Percentiles rank a stretch among this genome's conserved stretches.
These are phyloP conservation scores for Manduca sexta DNA, from an alignment of 1,140 invertebrate genomes.

Conservation along the genomic window DNA sequence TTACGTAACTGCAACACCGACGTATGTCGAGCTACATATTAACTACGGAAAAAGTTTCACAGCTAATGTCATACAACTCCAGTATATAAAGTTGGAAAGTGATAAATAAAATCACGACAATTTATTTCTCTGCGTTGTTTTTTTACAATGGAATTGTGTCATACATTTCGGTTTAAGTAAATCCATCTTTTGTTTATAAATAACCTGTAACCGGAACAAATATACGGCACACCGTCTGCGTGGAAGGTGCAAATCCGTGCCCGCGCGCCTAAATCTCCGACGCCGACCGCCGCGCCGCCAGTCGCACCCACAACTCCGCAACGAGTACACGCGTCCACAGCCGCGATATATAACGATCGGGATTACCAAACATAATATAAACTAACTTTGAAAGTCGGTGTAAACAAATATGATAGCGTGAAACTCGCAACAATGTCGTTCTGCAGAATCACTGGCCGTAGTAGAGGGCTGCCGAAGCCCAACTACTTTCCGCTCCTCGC, in stretches of 20 bases:
- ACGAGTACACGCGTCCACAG: slow-evolving; percentile 36
- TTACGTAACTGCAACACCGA: background rate
- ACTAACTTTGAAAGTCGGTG: slow-evolving; percentile 23
- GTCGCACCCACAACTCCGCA: slow-evolving; percentile 37
- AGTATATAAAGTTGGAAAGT: background rate
- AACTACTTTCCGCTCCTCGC: slow-evolving; percentile 89
- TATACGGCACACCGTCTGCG: slow-evolving; percentile 61
- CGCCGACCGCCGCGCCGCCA: slow-evolving; percentile 26
- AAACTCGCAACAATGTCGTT: slow-evolving; percentile 75
- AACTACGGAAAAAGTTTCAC: background rate
- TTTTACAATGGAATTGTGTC: slow-evolving; percentile 54
- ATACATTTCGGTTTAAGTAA: slow-evolving; percentile 54
- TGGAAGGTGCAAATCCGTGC: slow-evolving; percentile 55
- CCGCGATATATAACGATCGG: slow-evolving; percentile 29
- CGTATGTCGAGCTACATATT: background rate
- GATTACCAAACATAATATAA: slow-evolving; percentile 28
- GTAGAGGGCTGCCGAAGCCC: slow-evolving; percentile 84
- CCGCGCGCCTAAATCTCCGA: slow-evolving; percentile 27
- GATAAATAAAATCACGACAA: slow-evolving; percentile 3
- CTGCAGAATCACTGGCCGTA: slow-evolving; percentile 87
- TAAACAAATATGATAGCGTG: slow-evolving; percentile 59
- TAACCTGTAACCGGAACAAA: slow-evolving; percentile 63
- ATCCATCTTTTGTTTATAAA: slow-evolving; percentile 65
- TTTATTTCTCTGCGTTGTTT: slow-evolving; percentile 19
- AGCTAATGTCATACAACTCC: background rate